Evolutionary conservation across 2,113 vertebrate genomes (phyloP).

Genomic region (Leptodactylus fuscus): DNA sequence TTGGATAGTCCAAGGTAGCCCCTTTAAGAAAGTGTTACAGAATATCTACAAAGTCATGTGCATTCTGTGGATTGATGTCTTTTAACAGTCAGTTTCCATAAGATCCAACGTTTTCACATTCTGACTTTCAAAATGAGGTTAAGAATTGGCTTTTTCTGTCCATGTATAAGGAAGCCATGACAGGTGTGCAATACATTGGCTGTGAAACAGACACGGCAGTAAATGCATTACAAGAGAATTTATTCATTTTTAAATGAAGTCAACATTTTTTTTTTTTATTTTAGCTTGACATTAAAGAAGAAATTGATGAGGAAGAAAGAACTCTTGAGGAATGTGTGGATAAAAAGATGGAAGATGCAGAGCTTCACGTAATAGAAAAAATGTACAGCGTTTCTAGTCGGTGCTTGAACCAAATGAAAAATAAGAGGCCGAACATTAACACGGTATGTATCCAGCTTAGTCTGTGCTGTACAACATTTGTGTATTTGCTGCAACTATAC

Average conservation of each 20-base stretch:
- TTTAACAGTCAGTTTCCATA: background rate
- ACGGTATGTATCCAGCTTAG: conserved; percentile 73
- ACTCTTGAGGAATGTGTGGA: conserved; percentile 87
- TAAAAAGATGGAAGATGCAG: conserved; percentile 81
- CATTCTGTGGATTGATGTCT: too few species aligned
- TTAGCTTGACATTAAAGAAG: conserved; percentile 88
- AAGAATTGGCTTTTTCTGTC: background rate
- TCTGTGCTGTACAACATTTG: background rate
- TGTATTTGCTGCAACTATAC: background rate
- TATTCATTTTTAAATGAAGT: background rate
- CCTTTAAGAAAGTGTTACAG: too few species aligned
- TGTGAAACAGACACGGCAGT: too few species aligned
- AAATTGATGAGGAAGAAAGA: conserved; percentile 93
- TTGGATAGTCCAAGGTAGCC: too few species aligned
- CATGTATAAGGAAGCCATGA: background rate
- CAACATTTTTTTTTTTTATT: conserved; percentile 16
- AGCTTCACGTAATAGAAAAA: conserved; percentile 74
- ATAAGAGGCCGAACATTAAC: conserved; percentile 81
- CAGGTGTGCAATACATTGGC: background rate
- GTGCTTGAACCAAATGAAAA: conserved; percentile 90
- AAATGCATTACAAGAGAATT: too few species aligned
- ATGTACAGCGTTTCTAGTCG: conserved; percentile 81
- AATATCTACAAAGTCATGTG: too few species aligned
- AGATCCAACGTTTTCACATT: background rate
- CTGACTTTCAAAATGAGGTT: background rate